A percentile compares a stretch with the other conserved stretches of the same genome.
Conservation (phyloP, 64 coral and sea anemone genomes). For the Catalaphyllia jardinei region DNA sequence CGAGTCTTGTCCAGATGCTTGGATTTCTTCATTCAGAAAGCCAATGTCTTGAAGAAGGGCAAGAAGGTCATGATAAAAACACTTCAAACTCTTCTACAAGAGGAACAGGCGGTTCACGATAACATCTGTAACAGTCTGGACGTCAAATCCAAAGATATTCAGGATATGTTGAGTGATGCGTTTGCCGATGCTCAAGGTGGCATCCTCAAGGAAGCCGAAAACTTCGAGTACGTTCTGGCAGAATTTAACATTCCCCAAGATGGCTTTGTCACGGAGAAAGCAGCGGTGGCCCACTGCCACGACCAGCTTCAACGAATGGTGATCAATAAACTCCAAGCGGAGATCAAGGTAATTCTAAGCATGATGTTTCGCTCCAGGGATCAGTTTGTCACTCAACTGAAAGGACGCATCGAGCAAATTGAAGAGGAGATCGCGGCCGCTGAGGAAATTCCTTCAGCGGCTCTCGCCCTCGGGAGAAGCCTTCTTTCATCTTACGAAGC, state of each 20-base stretch:
- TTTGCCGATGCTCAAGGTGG: background rate
- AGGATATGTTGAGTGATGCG: background rate
- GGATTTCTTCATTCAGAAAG: conserved; percentile 69
- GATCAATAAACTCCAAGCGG: conserved; percentile 32
- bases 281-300: conserved; percentile 32
- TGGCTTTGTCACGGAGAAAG: conserved; percentile 29
- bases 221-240: conserved; percentile 37
- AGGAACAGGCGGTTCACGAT: conserved; percentile 38
- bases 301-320: conserved; percentile 51
- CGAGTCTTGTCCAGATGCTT: conserved; percentile 53
- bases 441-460: background rate
- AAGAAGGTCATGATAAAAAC: conserved; percentile 23
- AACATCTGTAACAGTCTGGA: conserved; percentile 35
- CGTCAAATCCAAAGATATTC: conserved; percentile 8
- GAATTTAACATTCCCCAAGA: background rate
- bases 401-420: conserved; percentile 37
- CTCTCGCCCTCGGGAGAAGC: conserved; percentile 4
- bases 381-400: conserved; percentile 28
- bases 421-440: conserved; percentile 29
- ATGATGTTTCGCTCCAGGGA: conserved; percentile 59
- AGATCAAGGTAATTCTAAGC: background rate
- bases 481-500: conserved; percentile 53
- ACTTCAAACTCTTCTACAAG: background rate
- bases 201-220: conserved; percentile 23
- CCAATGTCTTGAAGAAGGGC: conserved; percentile 44